These are phyloP conservation scores for Holacanthus passer DNA, from an alignment of 2,113 vertebrate species.

Conservation along the genomic window DNA sequence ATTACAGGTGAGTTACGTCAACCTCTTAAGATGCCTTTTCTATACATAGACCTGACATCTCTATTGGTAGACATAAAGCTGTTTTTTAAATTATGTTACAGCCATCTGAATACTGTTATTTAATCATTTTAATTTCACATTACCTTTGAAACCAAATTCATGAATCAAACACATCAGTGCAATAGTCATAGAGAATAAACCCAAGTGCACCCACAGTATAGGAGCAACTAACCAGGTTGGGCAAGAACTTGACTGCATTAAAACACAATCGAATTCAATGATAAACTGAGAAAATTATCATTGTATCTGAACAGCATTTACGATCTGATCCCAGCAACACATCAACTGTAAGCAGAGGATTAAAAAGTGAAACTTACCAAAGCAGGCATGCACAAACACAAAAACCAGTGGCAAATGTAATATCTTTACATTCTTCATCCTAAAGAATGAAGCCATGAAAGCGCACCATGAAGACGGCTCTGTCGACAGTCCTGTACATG, in stretches of 20 bases:
- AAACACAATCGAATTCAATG: slow-evolving; percentile 1
- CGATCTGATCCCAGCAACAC: slow-evolving; percentile 1
- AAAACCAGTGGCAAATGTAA: slow-evolving; percentile 81
- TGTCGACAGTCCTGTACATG: slow-evolving; percentile 40
- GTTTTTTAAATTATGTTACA: neutral
- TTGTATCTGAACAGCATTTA: neutral
- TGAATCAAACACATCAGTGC: neutral
- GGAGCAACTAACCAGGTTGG: neutral
- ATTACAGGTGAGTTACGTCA: slow-evolving; percentile 77
- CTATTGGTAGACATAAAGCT: neutral
- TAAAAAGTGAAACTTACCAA: slow-evolving; percentile 87
- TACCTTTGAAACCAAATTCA: neutral
- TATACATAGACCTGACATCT: slow-evolving; percentile 45
- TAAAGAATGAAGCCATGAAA: slow-evolving; percentile 68
- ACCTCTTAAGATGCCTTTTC: slow-evolving; percentile 46
- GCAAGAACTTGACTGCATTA: neutral
- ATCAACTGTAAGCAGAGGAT: neutral
- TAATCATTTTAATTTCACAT: neutral
- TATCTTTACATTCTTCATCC: slow-evolving; percentile 87
- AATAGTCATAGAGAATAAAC: neutral
- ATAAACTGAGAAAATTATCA: neutral
- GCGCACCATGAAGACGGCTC: slow-evolving; percentile 70
- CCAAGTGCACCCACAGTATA: neutral
- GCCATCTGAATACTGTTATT: neutral
- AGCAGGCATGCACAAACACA: slow-evolving; percentile 84